Percentiles rank a stretch among this genome's conserved stretches.
Evolutionary conservation across 2,888 invertebrate genomes (phyloP).

Genomic region (Octodonta nipae): DNA sequence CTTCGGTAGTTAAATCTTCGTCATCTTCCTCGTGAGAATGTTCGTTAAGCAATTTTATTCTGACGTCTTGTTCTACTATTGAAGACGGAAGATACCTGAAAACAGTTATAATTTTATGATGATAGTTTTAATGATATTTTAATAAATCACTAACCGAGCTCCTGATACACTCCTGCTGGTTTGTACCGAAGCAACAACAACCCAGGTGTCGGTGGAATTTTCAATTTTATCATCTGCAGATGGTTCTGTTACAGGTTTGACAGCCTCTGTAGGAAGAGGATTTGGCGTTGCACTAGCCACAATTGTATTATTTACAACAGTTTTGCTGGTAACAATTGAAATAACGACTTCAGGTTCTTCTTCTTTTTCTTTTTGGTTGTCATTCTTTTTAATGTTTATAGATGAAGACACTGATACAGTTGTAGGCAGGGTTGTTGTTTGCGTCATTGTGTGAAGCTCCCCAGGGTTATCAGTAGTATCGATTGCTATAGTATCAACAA

Average conservation of each 20-base stretch:
- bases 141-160: constrained; percentile 38
- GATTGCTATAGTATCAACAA: constrained; percentile 45
- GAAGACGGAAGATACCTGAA: constrained; percentile 59
- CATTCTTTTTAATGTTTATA: constrained; percentile 8
- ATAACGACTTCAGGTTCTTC: constrained; percentile 46
- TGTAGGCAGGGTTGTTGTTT: constrained; percentile 12
- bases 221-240: constrained; percentile 18
- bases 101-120: background rate
- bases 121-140: background rate
- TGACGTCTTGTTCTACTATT: constrained; percentile 61
- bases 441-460: too few relatives aligned
- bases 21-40: constrained; percentile 10
- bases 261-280: constrained; percentile 37
- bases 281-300: constrained; percentile 43
- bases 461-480: constrained; percentile 37
- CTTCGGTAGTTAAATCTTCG: constrained; percentile 18
- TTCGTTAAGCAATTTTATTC: constrained; percentile 53
- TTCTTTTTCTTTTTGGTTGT: constrained; percentile 3
- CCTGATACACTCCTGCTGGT: constrained; percentile 79
- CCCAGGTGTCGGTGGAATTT: constrained; percentile 64
- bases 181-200: constrained; percentile 74
- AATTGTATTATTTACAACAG: constrained; percentile 66
- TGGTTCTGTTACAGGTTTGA: constrained; percentile 17
- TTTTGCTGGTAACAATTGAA: constrained; percentile 72
- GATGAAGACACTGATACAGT: constrained; percentile 10